Evolutionary conservation across 2,888 invertebrate species (phyloP).

Genomic region (Tetranychus truncatus): DNA sequence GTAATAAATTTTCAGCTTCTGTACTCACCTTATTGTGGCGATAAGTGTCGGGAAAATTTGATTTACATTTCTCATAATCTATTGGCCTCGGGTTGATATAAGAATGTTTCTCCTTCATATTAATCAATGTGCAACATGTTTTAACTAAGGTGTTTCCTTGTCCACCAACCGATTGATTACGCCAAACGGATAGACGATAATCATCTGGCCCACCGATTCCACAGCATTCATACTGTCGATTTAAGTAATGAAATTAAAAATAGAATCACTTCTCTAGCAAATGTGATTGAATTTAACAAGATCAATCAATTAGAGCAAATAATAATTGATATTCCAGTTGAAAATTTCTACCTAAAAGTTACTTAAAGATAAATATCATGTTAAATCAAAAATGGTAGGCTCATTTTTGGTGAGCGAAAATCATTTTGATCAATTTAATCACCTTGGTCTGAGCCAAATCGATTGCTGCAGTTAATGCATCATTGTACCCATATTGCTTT

Average conservation of each 20-base stretch:
- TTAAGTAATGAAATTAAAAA: background rate
- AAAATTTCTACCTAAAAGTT: too few species aligned
- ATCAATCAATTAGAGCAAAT: background rate
- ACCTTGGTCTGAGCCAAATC: conserved; percentile 30
- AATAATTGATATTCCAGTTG: too few species aligned
- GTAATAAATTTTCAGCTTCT: background rate
- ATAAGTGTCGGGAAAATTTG: conserved; percentile 17
- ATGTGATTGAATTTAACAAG: background rate
- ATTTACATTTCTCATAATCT: conserved; percentile 25
- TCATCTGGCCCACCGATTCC: conserved; percentile 25
- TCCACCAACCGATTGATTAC: conserved; percentile 14
- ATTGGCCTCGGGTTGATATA: conserved; percentile 25
- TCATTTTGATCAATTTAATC: background rate
- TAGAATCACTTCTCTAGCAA: background rate
- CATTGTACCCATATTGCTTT: conserved; percentile 33
- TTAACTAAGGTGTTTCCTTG: conserved; percentile 21
- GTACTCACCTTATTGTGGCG: conserved; percentile 23
- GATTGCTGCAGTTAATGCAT: conserved; percentile 35
- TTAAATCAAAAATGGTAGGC: background rate
- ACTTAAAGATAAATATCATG: background rate
- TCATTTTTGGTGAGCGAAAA: too few species aligned
- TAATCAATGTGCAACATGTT: conserved; percentile 25
- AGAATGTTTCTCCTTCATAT: conserved; percentile 22
- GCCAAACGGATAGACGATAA: conserved; percentile 25
- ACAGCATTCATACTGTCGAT: conserved; percentile 26